phyloP scores from a whole-genome alignment of 2,797 vertebrate species.

The Spinus olivaceus region DNA sequence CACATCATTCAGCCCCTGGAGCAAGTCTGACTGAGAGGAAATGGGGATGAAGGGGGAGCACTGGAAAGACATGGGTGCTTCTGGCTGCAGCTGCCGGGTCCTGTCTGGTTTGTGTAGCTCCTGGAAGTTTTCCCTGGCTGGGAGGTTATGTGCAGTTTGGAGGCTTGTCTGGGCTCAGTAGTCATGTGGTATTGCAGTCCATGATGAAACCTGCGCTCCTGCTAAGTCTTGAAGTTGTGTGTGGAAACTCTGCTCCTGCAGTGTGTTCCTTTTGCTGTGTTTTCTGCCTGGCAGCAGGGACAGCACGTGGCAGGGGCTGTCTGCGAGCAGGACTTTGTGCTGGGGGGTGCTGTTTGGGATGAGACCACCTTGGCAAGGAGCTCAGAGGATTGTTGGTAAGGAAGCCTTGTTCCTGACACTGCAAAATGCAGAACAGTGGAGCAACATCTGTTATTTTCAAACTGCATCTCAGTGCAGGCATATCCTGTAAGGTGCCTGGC shows the following conservation, averaged over 20 bases:
- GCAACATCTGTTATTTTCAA: conserved; percentile 20
- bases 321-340: not conserved
- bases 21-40: not conserved
- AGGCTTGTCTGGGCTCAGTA: not conserved
- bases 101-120: not conserved
- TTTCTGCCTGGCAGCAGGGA: not conserved
- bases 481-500: conserved; percentile 11
- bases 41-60: not conserved
- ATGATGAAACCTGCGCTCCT: not conserved
- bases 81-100: not conserved
- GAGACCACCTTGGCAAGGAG: not conserved
- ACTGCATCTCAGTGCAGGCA: not conserved
- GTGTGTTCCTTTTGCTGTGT: not conserved
- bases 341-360: not conserved
- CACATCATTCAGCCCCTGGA: not conserved
- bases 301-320: not conserved
- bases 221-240: not conserved
- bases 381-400: not conserved
- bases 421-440: not conserved
- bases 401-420: conserved; percentile 2
- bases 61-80: not conserved
- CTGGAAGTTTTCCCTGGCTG: not conserved
- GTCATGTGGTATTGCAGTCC: not conserved
- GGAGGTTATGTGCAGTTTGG: not conserved
- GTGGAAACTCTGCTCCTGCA: not conserved